These are phyloP conservation scores for Drosophila pallidifrons DNA, from an alignment of 1,140 invertebrate genomes.

Conservation along the genomic window DNA sequence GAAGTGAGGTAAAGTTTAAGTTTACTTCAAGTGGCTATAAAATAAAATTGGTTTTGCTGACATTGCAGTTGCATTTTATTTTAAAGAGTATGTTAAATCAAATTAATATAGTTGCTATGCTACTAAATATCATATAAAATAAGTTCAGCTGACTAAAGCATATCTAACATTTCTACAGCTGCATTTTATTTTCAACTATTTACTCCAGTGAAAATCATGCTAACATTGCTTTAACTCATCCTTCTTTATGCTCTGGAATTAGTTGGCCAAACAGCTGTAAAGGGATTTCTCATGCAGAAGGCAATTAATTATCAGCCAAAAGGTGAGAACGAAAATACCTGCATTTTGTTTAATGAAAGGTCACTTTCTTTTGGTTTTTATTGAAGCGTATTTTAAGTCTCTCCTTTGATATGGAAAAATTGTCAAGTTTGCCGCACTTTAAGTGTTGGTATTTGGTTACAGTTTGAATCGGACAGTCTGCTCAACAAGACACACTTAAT, in stretches of 20 bases:
- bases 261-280: not conserved
- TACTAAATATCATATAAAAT: too few species aligned
- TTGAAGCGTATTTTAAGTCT: not conserved
- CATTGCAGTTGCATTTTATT: not conserved
- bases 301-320: not conserved
- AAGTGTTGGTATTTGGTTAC: not conserved
- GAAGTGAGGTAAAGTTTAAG: not conserved
- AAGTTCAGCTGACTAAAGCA: too few species aligned
- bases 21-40: too few species aligned
- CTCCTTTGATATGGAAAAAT: not conserved
- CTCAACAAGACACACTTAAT: not conserved
- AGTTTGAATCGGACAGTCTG: not conserved
- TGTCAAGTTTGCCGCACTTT: not conserved
- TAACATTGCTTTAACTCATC: not conserved
- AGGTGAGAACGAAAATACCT: not conserved
- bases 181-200: not conserved
- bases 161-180: too few species aligned
- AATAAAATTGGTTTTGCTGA: too few species aligned
- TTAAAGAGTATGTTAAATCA: not conserved
- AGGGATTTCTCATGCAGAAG: constrained; percentile 1
- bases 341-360: too few species aligned
- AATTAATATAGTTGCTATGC: too few species aligned
- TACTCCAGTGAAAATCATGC: not conserved
- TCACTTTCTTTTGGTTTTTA: not conserved
- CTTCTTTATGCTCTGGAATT: not conserved